Evolutionary conservation across 2,888 invertebrate genomes (phyloP).

Genomic region (Netelia virgata): DNA sequence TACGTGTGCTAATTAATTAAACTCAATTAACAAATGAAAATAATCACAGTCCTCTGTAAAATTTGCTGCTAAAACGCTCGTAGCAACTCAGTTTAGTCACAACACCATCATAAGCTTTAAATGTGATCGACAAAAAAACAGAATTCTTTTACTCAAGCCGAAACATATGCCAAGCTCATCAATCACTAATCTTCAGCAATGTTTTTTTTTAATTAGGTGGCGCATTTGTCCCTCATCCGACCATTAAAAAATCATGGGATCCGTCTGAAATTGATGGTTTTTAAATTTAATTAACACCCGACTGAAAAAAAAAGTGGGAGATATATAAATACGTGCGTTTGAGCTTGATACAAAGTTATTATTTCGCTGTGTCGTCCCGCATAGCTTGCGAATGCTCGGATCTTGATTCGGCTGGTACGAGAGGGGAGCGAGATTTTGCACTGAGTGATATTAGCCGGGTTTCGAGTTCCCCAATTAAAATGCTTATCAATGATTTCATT

Average conservation of each 20-base stretch:
- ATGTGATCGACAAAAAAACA: not conserved
- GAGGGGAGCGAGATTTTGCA: not conserved
- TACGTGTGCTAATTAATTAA: not conserved
- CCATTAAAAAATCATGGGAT: not conserved
- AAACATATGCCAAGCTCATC: not conserved
- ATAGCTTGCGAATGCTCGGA: not conserved
- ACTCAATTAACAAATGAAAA: constrained; percentile 32
- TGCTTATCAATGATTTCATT: too few relatives aligned
- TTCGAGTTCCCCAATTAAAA: too few relatives aligned
- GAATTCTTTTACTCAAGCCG: not conserved
- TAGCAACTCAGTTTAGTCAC: not conserved
- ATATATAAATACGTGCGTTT: too few relatives aligned
- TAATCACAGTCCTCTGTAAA: constrained; percentile 9
- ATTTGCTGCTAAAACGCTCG: not conserved
- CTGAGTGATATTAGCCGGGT: not conserved
- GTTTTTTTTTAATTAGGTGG: not conserved
- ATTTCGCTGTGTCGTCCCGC: not conserved
- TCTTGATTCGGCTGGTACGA: not conserved
- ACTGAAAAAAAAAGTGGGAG: not conserved
- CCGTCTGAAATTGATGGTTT: not conserved
- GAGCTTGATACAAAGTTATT: not conserved
- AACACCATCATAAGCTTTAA: not conserved
- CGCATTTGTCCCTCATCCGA: not conserved
- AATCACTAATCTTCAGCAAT: not conserved
- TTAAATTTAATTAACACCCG: not conserved